Base-by-base conservation (phyloP, 2,113 vertebrate genomes). In the Vulpes vulpes region DNA sequence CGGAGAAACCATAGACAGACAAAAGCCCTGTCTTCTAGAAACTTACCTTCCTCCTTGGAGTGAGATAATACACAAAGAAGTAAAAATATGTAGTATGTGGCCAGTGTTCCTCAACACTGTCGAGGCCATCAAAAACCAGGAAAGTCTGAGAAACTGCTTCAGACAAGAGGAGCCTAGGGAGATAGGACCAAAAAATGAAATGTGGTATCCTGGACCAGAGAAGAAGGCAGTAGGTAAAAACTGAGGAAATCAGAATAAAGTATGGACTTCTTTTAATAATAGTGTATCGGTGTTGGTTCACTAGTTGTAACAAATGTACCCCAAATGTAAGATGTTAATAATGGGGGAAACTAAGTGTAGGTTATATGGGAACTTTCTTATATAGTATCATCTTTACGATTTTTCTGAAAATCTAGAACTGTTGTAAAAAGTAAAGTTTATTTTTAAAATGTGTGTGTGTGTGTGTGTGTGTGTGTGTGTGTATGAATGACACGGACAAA, bases 181-280 rank as follows among this genome's bases (percentile, higher is more conserved):
- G 27, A 43, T 17, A 0, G 1, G n/a, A 8, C 5, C 14, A 57
- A 19, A 30, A 0, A 53, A 43, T 23, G 20, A 3, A 22, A 35
- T 16, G 51, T 25, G 43, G 11, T 43, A 5, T 83, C 62, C 76
- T 30, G 65, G 57, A 55, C 32, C 49, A 69, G 93, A 60, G 55
- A n/a, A 22, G 73, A 32, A 15, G 35, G 15, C 60, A 3, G 17
- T 8, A 32, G 69, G 91, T 17, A 23, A 23, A 65, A 53, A 53
- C 17, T 2, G 16, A 38, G 76, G 73, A 65, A 55, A 25, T 16
- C 2, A 38, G 43, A 85, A 32, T 5, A 12, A 27, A 85, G 23
- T 49, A 1, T 23, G 51, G n/a, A 20, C 83, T 74, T 64, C 11
- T 12, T 59, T 79, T 49, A 22, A 11, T 71, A 11, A 27, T 11